Conservation (phyloP, 2,888 invertebrate species). For the Meiosimyza platycephala region DNA sequence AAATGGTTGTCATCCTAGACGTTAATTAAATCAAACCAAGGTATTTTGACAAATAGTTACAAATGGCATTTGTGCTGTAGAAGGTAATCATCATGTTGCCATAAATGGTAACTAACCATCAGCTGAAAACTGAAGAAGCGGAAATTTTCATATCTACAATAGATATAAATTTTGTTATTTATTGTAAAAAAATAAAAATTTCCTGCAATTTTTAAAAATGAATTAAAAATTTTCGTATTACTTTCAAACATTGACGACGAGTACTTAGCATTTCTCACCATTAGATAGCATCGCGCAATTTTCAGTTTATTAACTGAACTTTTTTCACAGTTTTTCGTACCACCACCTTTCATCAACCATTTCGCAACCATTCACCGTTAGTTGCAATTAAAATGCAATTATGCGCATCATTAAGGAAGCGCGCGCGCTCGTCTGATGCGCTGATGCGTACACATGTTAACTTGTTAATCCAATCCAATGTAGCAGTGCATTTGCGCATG, state of each 20-base stretch:
- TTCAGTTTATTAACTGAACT: no score
- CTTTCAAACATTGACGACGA: neutral
- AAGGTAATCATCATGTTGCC: conserved; percentile 14
- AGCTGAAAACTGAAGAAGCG: neutral
- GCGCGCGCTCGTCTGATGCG: neutral
- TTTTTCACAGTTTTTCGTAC: no score
- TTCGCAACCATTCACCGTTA: conserved; percentile 22
- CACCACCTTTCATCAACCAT: neutral
- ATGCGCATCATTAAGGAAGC: conserved; percentile 28
- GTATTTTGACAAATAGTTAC: conserved; percentile 37
- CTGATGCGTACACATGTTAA: neutral
- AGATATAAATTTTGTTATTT: neutral
- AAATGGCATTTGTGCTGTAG: conserved; percentile 30
- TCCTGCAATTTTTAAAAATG: neutral
- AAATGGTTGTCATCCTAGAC: conserved; percentile 25
- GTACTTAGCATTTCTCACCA: no score
- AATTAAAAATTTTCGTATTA: conserved; percentile 19
- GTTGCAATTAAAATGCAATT: conserved; percentile 33
- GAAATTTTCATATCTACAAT: neutral
- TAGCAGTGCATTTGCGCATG: neutral
- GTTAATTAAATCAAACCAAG: conserved; percentile 34
- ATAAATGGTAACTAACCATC: conserved; percentile 12
- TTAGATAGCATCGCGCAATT: no score
- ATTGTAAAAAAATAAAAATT: neutral
- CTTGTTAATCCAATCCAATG: neutral